phyloP scores from a whole-genome alignment of 2,888 invertebrate species.

The Drosophila mulleri region DNA sequence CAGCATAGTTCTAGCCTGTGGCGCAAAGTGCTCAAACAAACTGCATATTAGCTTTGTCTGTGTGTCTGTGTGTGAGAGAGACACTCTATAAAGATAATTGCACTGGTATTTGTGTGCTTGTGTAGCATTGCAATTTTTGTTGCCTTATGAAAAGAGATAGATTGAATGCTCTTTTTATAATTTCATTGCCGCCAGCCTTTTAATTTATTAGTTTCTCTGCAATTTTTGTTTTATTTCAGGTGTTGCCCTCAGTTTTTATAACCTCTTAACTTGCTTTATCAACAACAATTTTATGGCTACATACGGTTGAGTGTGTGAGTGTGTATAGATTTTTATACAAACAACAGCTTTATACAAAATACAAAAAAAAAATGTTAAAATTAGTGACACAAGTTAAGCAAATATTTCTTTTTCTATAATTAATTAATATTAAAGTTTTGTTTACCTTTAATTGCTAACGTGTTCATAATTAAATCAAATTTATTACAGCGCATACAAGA shows the following conservation, averaged over 20 bases:
- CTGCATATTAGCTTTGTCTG: constrained; percentile 68
- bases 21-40: constrained; percentile 44
- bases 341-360: neutral
- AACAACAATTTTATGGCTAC: constrained; percentile 27
- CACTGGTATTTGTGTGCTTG: constrained; percentile 13
- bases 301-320: neutral
- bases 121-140: constrained; percentile 36
- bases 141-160: constrained; percentile 23
- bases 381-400: neutral
- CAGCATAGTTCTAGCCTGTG: constrained; percentile 26
- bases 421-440: neutral
- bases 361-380: constrained; percentile 3
- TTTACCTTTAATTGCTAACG: neutral
- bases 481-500: neutral
- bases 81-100: constrained; percentile 36
- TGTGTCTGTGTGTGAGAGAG: neutral
- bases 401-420: neutral
- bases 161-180: constrained; percentile 4
- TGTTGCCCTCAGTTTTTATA: constrained; percentile 13
- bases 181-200: constrained; percentile 27
- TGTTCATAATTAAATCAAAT: neutral
- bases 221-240: constrained; percentile 23
- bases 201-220: constrained; percentile 52
- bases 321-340: neutral
- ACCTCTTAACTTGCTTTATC: constrained; percentile 48